A percentile compares a stretch with the other conserved stretches of the same genome.
Evolutionary conservation across 2,888 invertebrate genomes (phyloP).

Genomic region (Crossocerus cetratus): DNA sequence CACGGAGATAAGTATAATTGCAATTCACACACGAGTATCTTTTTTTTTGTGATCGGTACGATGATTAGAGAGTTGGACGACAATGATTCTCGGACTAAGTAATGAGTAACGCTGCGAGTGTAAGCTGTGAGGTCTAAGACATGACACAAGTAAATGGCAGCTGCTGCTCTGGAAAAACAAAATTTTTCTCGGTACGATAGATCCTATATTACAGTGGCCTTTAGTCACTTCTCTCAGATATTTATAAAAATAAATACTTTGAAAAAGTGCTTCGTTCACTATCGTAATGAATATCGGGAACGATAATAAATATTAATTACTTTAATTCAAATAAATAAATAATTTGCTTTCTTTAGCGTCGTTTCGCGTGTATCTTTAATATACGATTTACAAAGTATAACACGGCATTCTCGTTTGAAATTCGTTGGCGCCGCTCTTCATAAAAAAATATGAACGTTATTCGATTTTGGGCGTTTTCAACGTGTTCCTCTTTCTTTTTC

Average conservation of each 20-base stretch:
- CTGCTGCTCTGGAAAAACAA: constrained; percentile 46
- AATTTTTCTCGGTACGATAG: constrained; percentile 51
- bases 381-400: constrained; percentile 66
- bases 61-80: constrained; percentile 52
- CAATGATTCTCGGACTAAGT: constrained; percentile 59
- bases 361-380: constrained; percentile 67
- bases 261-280: constrained; percentile 67
- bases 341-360: constrained; percentile 72
- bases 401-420: constrained; percentile 49
- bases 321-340: constrained; percentile 74
- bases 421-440: constrained; percentile 58
- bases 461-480: constrained; percentile 59
- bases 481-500: constrained; percentile 46
- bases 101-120: constrained; percentile 56
- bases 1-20: constrained; percentile 42
- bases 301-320: constrained; percentile 75
- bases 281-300: constrained; percentile 64
- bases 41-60: constrained; percentile 21
- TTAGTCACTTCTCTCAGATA: constrained; percentile 65
- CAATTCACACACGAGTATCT: constrained; percentile 66
- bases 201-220: constrained; percentile 63
- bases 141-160: constrained; percentile 65
- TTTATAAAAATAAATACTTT: constrained; percentile 77
- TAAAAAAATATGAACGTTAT: constrained; percentile 68
- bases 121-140: constrained; percentile 52